Conservation (phyloP, 2,113 vertebrate genomes). For the Peromyscus leucopus region DNA sequence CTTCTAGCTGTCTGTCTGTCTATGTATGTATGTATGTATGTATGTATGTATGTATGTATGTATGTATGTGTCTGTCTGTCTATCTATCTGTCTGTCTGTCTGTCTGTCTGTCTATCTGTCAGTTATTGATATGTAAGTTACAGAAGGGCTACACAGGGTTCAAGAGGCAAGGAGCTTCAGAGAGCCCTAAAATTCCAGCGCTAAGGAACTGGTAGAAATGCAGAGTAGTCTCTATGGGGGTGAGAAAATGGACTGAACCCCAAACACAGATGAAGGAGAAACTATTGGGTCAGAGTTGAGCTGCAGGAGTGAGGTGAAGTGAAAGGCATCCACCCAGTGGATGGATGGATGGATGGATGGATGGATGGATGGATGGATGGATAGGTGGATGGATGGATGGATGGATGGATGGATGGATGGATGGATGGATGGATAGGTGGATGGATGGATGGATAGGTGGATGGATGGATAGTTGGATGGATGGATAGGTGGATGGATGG, state of each 20-base stretch:
- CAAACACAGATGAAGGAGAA: not conserved
- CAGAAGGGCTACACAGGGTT: not conserved
- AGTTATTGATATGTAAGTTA: not conserved
- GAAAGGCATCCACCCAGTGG: not conserved
- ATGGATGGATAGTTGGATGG: not conserved
- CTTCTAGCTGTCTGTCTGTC: not conserved
- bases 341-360: not conserved
- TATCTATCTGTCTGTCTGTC: not conserved
- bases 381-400: not conserved
- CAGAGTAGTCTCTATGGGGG: too few species aligned
- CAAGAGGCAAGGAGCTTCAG: not conserved
- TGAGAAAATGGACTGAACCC: not conserved
- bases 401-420: not conserved
- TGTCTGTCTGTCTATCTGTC: not conserved
- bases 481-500: not conserved
- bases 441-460: not conserved
- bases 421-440: not conserved
- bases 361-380: not conserved
- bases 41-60: too few species aligned
- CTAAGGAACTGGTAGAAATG: too few species aligned
- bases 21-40: not conserved
- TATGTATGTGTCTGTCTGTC: too few species aligned
- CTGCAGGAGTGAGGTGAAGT: not conserved
- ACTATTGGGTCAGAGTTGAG: not conserved
- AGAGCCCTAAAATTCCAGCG: not conserved